Conservation (phyloP, 2,113 vertebrate genomes). For the Diadophis punctatus region DNA sequence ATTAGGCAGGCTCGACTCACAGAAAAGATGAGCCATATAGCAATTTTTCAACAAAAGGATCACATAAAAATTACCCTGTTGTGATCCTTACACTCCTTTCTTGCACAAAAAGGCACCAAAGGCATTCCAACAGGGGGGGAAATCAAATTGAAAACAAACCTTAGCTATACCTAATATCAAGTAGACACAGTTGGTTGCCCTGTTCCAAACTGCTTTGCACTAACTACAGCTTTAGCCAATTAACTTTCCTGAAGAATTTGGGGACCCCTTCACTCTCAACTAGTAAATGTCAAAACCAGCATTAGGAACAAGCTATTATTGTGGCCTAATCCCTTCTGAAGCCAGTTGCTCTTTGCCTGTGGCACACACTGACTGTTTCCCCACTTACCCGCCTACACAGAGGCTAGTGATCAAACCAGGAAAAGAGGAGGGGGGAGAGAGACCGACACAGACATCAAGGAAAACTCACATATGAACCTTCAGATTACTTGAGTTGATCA, state of each 20-base stretch:
- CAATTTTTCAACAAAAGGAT: not conserved
- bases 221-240: conserved; percentile 74
- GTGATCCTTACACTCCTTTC: not conserved
- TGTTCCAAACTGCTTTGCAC: conserved; percentile 35
- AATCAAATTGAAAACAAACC: not conserved
- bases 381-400: not conserved
- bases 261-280: conserved; percentile 72
- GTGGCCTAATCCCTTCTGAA: conserved; percentile 41
- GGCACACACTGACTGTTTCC: not conserved
- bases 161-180: not conserved
- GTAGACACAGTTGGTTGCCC: not conserved
- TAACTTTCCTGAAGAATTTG: conserved; percentile 78
- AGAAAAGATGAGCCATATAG: not conserved
- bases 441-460: conserved; percentile 3
- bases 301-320: conserved; percentile 72
- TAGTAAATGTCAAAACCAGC: conserved; percentile 80
- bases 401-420: not conserved
- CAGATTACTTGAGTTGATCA: not conserved
- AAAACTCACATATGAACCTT: not conserved
- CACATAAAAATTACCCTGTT: not conserved
- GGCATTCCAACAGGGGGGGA: not conserved
- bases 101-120: not conserved
- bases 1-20: not conserved
- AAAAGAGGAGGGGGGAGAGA: not conserved
- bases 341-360: not conserved